Evolutionary conservation across 2,888 invertebrate species (phyloP).

Genomic region (Linnaemya tessellans): DNA sequence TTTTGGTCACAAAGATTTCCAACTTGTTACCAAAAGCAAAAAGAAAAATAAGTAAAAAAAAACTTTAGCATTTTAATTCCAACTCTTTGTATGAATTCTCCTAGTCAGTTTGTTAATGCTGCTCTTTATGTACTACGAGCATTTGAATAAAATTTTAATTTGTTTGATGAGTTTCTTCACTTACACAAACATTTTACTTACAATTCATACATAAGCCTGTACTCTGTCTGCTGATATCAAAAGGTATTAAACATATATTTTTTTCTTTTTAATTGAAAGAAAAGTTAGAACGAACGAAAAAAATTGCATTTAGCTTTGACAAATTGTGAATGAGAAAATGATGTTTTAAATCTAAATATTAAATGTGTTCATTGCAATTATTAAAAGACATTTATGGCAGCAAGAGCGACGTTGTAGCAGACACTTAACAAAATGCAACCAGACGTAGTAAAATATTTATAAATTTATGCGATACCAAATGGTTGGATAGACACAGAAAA

Average conservation of each 20-base stretch:
- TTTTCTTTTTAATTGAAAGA: conserved; percentile 9
- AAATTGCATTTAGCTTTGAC: conserved; percentile 48
- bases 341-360: conserved; percentile 50
- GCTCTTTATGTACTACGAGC: neutral
- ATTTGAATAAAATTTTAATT: conserved; percentile 59
- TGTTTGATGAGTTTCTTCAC: conserved; percentile 59
- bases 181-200: conserved; percentile 17
- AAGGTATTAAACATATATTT: conserved; percentile 13
- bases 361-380: conserved; percentile 48
- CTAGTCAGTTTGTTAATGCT: neutral
- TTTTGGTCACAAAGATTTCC: conserved; percentile 17
- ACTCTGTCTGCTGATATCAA: conserved; percentile 10
- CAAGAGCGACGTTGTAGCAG: neutral
- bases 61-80: neutral
- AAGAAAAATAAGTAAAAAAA: neutral
- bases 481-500: conserved; percentile 7
- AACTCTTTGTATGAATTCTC: neutral
- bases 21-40: neutral
- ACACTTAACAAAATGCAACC: conserved; percentile 24
- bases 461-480: conserved; percentile 16
- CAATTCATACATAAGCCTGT: neutral
- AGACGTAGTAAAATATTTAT: neutral
- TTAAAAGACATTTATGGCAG: conserved; percentile 45
- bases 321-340: conserved; percentile 50
- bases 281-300: neutral